Evolutionary conservation across 2,797 vertebrate species (phyloP), one percentile per base, ranked within the genome.

Genomic region (Bryconaethiops microstoma): DNA sequence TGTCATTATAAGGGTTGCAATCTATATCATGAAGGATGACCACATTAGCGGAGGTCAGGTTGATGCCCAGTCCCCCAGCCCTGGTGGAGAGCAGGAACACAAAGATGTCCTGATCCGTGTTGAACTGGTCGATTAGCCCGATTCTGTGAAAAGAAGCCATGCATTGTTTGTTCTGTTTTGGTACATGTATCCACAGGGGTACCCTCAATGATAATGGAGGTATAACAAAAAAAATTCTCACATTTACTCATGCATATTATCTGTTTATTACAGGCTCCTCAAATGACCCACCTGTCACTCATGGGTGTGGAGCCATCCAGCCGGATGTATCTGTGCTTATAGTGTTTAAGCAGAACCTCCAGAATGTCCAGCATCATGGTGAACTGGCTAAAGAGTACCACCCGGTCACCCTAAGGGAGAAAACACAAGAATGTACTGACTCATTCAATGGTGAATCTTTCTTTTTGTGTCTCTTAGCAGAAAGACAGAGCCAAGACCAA

Each of bases 331-430:
- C 90, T 92, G 73, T 95, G 91, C 5, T 94, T 92, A 80, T 93
- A 88, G 60, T 96, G 93, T 69, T 93, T 95, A 62, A 96, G 88
- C 71, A 96, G 93, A 88, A 95, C 92, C 87, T 96, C 96, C 86
- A 96, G 85, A 82, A 97, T 94, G 88, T 96, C 95, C 85, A 96
- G 86, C 92, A 97, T 95, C 95, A 96, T 96, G 71, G 96, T 96
- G 84, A 96, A 96, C 25, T 96, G 96, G 90, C 96, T 96, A 77
- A 96, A 96, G 42, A 96, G 89, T 13, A 96, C 95, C 83, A 96
- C 94, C 90, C 95, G 91, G 81, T 95, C 91, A 69, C 95, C 95
- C 95, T 96, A 79, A 10, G 42, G 7, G 54, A 7, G 48, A 60
- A 9, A 39, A 21, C 16, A 48, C 29, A 19, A 23, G 16, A 60